These are phyloP conservation scores for Neolamprologus ventralis DNA, from an alignment of 2,113 vertebrate species.

Conservation along the genomic window DNA sequence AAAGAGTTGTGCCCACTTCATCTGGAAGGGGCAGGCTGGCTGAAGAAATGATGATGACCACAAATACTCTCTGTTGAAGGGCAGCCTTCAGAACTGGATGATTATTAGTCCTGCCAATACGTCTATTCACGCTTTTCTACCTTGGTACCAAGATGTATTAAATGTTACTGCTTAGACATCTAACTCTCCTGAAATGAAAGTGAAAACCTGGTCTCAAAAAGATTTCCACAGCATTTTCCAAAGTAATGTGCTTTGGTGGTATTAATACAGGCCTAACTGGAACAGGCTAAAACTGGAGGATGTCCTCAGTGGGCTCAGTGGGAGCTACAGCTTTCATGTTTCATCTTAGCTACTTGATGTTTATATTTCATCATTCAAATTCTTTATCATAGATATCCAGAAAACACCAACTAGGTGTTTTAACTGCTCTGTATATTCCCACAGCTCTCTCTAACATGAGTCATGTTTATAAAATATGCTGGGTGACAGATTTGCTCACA, in stretches of 20 bases:
- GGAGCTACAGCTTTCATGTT: background rate
- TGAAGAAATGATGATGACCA: background rate
- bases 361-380: background rate
- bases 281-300: background rate
- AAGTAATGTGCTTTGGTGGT: background rate
- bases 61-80: background rate
- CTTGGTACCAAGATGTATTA: background rate
- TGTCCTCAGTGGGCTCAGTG: background rate
- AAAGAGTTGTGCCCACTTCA: background rate
- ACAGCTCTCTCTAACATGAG: background rate
- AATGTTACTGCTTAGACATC: background rate
- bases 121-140: background rate
- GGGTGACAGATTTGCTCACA: background rate
- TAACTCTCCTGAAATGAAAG: background rate
- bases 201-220: background rate
- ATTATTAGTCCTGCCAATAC: background rate
- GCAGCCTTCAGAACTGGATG: background rate
- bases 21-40: background rate
- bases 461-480: background rate
- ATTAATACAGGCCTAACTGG: background rate
- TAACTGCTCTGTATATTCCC: background rate
- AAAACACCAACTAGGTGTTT: background rate
- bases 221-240: background rate
- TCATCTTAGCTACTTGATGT: background rate
- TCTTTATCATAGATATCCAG: background rate